phyloP scores from a whole-genome alignment of 2,888 invertebrate genomes.

The Nephrotoma appendiculata region DNA sequence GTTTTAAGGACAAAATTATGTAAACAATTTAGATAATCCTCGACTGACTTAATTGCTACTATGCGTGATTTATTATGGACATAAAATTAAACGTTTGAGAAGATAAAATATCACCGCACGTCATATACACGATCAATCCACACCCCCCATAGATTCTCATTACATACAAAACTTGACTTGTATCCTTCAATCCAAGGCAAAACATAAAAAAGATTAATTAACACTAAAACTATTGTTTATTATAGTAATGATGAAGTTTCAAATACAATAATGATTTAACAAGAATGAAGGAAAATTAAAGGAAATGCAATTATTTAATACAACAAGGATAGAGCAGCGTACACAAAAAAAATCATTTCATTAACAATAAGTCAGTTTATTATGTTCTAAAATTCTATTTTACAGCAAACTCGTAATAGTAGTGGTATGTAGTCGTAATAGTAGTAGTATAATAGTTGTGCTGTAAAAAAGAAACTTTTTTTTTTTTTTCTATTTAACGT shows the following conservation, averaged over 20 bases:
- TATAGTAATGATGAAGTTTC: neutral
- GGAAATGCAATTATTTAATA: neutral
- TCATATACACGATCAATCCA: neutral
- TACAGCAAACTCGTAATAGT: no score
- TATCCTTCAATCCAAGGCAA: neutral
- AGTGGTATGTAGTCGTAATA: neutral
- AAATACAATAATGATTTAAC: neutral
- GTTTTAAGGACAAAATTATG: neutral
- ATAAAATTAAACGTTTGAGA: neutral
- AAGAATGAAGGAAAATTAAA: neutral
- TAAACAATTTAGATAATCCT: neutral
- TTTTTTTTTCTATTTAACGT: neutral
- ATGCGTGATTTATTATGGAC: neutral
- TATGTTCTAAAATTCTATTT: neutral
- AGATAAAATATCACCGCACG: neutral
- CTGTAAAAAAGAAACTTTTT: neutral
- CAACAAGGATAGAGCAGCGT: no score
- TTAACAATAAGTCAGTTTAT: neutral
- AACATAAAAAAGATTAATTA: neutral
- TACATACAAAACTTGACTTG: neutral
- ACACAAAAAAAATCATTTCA: neutral
- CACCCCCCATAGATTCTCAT: no score
- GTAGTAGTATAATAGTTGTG: neutral
- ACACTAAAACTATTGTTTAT: neutral
- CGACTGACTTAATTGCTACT: neutral